phyloP scores from a whole-genome alignment of 2,797 vertebrate species.

The Characodon lateralis region DNA sequence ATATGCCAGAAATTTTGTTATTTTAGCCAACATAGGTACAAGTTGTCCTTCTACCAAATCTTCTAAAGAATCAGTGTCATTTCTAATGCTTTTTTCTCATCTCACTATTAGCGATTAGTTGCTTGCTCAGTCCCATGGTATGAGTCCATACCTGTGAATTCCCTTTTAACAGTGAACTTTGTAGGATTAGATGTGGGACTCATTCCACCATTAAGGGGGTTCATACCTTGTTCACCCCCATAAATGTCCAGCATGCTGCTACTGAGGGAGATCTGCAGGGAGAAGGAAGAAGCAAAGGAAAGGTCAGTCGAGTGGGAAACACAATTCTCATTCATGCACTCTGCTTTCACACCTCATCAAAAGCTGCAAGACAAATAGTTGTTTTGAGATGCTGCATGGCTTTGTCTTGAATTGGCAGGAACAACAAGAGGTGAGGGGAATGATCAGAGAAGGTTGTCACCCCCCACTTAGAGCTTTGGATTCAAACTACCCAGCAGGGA shows the following conservation, averaged over 20 bases:
- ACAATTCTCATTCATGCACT: slow-evolving; percentile 20
- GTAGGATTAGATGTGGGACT: slow-evolving; percentile 87
- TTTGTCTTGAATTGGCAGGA: slow-evolving; percentile 35
- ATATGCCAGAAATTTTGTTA: not conserved
- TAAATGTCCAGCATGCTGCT: slow-evolving; percentile 94
- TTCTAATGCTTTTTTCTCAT: not conserved
- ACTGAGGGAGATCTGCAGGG: slow-evolving; percentile 80
- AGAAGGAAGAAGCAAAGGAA: slow-evolving; percentile 14
- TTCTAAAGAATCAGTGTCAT: not conserved
- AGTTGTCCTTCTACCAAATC: slow-evolving; percentile 8
- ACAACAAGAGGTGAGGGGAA: slow-evolving; percentile 11
- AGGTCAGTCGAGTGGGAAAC: slow-evolving; percentile 25
- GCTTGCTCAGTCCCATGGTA: slow-evolving; percentile 59
- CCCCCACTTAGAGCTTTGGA: slow-evolving; percentile 6
- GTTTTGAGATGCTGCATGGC: slow-evolving; percentile 47
- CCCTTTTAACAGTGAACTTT: slow-evolving; percentile 90
- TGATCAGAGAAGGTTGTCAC: slow-evolving; percentile 23
- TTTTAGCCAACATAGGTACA: slow-evolving; percentile 18
- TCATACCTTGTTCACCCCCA: slow-evolving; percentile 89
- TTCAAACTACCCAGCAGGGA: slow-evolving; percentile 30
- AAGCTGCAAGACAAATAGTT: slow-evolving; percentile 45
- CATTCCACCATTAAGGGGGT: slow-evolving; percentile 86
- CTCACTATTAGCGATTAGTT: slow-evolving; percentile 25
- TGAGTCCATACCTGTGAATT: slow-evolving; percentile 88
- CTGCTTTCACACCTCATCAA: slow-evolving; percentile 12